Conservation (phyloP, 2,888 invertebrate genomes). For the Diarsia rubi region DNA sequence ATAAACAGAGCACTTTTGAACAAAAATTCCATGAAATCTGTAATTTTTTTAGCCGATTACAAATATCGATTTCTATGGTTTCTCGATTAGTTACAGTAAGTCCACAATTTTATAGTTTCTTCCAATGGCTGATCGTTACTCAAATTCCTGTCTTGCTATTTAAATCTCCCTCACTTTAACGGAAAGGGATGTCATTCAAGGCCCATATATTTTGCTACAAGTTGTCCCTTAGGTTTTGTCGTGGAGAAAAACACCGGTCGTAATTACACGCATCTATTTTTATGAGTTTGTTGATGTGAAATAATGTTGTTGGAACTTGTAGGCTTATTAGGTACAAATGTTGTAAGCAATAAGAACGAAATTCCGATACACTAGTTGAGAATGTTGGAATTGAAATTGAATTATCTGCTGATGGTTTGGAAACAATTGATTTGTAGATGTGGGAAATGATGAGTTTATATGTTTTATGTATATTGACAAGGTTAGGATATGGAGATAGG, state of each 20-base stretch:
- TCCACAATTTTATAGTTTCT: constrained; percentile 22
- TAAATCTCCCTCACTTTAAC: constrained; percentile 45
- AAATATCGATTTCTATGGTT: neutral
- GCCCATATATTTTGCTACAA: constrained; percentile 58
- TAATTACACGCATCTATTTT: constrained; percentile 67
- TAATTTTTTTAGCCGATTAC: neutral
- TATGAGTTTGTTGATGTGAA: constrained; percentile 67
- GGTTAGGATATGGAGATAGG: neutral
- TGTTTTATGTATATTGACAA: neutral
- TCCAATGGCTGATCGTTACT: constrained; percentile 16
- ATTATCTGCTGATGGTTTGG: neutral
- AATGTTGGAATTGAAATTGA: constrained; percentile 12
- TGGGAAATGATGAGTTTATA: neutral
- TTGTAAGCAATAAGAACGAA: constrained; percentile 19
- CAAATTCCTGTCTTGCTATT: constrained; percentile 41
- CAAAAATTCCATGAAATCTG: neutral
- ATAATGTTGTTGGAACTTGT: constrained; percentile 56
- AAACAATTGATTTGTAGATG: neutral
- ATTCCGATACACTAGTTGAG: constrained; percentile 21
- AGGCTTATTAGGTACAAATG: constrained; percentile 29
- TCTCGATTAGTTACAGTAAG: neutral
- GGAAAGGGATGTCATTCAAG: constrained; percentile 54
- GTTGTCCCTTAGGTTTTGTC: constrained; percentile 60
- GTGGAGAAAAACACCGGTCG: constrained; percentile 58
- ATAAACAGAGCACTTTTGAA: neutral